These are phyloP conservation scores for Holotrichia oblita DNA, from an alignment of 1,140 invertebrate species.

Conservation along the genomic window DNA sequence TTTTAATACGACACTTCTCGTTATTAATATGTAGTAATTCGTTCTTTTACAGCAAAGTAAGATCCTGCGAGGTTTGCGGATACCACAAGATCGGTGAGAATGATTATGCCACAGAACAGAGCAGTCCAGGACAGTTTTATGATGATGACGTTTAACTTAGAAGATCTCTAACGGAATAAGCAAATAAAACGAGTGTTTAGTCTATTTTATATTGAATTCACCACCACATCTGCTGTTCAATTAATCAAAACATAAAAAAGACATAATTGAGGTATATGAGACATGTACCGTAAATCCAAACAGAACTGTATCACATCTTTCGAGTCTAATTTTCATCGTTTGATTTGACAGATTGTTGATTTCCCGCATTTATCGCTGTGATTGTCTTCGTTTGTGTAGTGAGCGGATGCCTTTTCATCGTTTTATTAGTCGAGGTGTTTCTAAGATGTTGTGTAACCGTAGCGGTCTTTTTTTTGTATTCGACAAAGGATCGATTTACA, in stretches of 20 bases:
- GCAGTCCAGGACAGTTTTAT: conserved; percentile 38
- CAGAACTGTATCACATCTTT: too few species aligned
- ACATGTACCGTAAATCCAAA: too few species aligned
- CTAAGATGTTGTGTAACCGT: background rate
- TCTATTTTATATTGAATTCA: background rate
- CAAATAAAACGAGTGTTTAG: conserved; percentile 2
- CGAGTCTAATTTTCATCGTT: too few species aligned
- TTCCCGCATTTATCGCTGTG: conserved; percentile 4
- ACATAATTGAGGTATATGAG: background rate
- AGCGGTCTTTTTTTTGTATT: background rate
- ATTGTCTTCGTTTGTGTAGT: background rate
- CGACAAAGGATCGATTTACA: background rate
- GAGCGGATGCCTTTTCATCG: background rate
- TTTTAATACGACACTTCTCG: background rate
- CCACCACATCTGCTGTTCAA: conserved; percentile 29
- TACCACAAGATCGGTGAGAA: conserved; percentile 73
- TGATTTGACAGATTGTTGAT: too few species aligned
- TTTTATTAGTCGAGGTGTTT: conserved; percentile 3
- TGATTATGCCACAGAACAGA: conserved; percentile 16
- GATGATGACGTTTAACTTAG: conserved; percentile 7
- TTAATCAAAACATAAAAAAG: background rate
- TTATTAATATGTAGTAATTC: conserved; percentile 31
- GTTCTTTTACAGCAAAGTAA: conserved; percentile 71
- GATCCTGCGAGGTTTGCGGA: conserved; percentile 72
- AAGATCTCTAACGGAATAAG: background rate